A percentile compares a stretch with the other conserved stretches of the same genome.
Evolutionary conservation across 2,888 invertebrate genomes (phyloP).

Genomic region (Nomada goodeniana): DNA sequence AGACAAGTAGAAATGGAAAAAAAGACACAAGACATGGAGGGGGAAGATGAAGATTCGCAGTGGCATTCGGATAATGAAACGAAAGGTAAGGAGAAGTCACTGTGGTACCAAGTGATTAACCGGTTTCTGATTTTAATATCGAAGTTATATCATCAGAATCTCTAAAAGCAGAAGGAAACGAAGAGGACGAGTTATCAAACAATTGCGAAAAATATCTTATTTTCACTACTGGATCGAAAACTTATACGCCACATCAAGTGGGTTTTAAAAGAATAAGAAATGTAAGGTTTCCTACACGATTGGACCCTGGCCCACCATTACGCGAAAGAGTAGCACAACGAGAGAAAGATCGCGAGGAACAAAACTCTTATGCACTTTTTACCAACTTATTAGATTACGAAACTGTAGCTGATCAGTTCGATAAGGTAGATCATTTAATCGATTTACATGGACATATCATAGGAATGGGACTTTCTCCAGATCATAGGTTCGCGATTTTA

Average conservation of each 20-base stretch:
- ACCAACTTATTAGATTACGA: slow-evolving; percentile 90
- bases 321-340: slow-evolving; percentile 88
- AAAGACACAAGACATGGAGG: slow-evolving; percentile 77
- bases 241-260: slow-evolving; percentile 94
- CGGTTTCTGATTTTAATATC: background rate
- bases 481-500: slow-evolving; percentile 85
- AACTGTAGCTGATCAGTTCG: slow-evolving; percentile 89
- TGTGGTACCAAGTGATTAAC: background rate
- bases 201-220: slow-evolving; percentile 90
- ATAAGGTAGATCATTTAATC: slow-evolving; percentile 91
- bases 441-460: slow-evolving; percentile 95
- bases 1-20: slow-evolving; percentile 85
- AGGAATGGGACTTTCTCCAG: slow-evolving; percentile 94
- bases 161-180: slow-evolving; percentile 77
- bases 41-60: slow-evolving; percentile 76
- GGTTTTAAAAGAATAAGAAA: slow-evolving; percentile 91
- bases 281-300: slow-evolving; percentile 88
- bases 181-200: slow-evolving; percentile 85
- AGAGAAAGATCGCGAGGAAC: slow-evolving; percentile 85
- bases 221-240: slow-evolving; percentile 93
- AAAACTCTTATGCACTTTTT: slow-evolving; percentile 85
- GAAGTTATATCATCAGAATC: slow-evolving; percentile 69
- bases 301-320: slow-evolving; percentile 89
- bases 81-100: slow-evolving; percentile 73
- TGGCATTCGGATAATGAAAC: slow-evolving; percentile 80